A percentile compares a stretch with the other conserved stretches of the same genome.
These are phyloP conservation scores for Oasisia sp. DNA, from an alignment of 2,888 invertebrate species.

Conservation along the genomic window DNA sequence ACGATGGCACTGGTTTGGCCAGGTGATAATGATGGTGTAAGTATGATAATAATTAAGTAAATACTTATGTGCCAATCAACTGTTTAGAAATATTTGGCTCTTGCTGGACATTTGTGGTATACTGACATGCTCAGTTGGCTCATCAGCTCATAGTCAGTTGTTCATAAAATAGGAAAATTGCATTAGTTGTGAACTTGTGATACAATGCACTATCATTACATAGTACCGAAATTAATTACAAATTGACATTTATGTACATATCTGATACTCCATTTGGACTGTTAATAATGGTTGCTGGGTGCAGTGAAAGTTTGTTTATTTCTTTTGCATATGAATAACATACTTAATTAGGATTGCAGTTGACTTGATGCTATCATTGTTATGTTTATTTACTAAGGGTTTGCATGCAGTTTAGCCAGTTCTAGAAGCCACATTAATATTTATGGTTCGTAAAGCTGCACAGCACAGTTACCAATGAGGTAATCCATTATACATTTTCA, in stretches of 20 bases:
- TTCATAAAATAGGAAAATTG: background rate
- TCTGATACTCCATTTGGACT: background rate
- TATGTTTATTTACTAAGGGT: background rate
- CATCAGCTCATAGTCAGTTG: background rate
- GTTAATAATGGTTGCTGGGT: background rate
- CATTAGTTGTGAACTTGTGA: background rate
- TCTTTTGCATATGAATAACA: background rate
- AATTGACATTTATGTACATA: background rate
- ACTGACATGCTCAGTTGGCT: background rate
- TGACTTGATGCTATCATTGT: background rate
- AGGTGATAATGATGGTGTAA: background rate
- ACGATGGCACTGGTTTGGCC: background rate
- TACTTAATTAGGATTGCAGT: background rate
- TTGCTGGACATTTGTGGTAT: background rate
- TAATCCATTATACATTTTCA: background rate
- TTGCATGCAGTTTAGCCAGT: background rate
- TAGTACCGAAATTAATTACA: background rate
- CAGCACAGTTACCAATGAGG: background rate
- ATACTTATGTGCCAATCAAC: no score
- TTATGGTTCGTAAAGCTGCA: background rate
- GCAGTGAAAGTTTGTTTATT: background rate
- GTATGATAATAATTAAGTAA: background rate
- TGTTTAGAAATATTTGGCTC: background rate
- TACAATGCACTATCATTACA: background rate
- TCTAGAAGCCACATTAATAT: background rate